A percentile compares a stretch with the other conserved stretches of the same genome.
These are phyloP conservation scores for Dromococcyx pavoninus DNA, from an alignment of 2,797 vertebrate genomes.

Conservation along the genomic window DNA sequence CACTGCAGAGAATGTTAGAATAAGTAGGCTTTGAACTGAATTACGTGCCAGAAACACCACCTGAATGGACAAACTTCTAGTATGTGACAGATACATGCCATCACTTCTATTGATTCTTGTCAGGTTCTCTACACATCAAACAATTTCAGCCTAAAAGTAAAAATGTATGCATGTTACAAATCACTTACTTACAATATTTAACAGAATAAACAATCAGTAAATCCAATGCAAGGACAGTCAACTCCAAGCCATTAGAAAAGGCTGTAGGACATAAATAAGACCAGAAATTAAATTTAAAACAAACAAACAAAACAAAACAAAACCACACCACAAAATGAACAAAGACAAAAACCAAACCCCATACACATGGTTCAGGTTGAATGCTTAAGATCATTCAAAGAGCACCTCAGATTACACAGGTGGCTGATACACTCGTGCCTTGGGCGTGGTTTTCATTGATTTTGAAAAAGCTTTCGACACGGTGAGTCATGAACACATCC, in stretches of 20 bases:
- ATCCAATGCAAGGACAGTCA: neutral
- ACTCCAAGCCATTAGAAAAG: neutral
- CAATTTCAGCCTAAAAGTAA: neutral
- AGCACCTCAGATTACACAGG: neutral
- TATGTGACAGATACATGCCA: neutral
- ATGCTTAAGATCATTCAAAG: neutral
- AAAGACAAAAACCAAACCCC: rapidly evolving
- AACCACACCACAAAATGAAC: neutral
- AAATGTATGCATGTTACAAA: neutral
- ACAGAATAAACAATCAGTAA: neutral
- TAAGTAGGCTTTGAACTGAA: neutral
- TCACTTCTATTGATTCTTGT: neutral
- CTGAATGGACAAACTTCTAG: neutral
- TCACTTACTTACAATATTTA: neutral
- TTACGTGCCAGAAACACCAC: neutral
- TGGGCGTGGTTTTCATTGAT: too few species aligned
- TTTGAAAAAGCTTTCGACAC: too few species aligned
- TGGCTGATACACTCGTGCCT: neutral
- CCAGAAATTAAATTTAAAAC: neutral
- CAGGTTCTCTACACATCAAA: neutral
- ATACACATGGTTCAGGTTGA: rapidly evolving
- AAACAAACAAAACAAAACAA: neutral
- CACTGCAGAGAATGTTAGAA: neutral
- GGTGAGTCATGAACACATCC: too few species aligned
- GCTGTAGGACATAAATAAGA: neutral